Evolutionary conservation across 2,888 invertebrate species (phyloP).

Genomic region (Mesorhabditis spiculigera): DNA sequence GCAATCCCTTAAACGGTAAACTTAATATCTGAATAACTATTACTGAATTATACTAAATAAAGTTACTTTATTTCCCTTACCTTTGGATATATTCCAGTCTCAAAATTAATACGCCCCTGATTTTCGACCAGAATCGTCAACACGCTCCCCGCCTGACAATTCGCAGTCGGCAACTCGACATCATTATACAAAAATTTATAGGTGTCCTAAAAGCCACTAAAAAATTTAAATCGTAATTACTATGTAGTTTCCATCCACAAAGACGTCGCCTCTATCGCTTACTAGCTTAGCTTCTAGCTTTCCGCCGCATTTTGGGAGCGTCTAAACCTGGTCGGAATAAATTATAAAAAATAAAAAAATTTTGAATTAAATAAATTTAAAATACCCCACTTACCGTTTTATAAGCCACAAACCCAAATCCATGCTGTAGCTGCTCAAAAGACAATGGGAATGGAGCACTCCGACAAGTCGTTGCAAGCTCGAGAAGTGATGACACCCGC

Average conservation of each 20-base stretch:
- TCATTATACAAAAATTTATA: background rate
- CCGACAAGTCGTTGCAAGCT: slow-evolving; percentile 17
- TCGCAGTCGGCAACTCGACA: background rate
- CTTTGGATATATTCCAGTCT: slow-evolving; percentile 47
- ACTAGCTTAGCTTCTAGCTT: slow-evolving; percentile 34
- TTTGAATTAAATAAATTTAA: background rate
- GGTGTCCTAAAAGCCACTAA: background rate
- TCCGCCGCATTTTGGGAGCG: slow-evolving; percentile 25
- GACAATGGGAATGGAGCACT: slow-evolving; percentile 30
- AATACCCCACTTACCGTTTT: slow-evolving; percentile 20
- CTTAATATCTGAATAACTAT: background rate
- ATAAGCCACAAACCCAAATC: slow-evolving; percentile 46
- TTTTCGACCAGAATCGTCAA: slow-evolving; percentile 69
- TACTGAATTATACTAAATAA: too few species aligned
- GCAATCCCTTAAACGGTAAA: background rate
- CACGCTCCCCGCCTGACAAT: slow-evolving; percentile 11
- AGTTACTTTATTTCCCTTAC: slow-evolving; percentile 9
- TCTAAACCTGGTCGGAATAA: slow-evolving; percentile 15
- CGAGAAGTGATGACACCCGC: background rate
- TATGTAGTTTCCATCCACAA: slow-evolving; percentile 33
- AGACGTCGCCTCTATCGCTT: slow-evolving; percentile 45
- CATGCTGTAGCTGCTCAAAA: slow-evolving; percentile 45
- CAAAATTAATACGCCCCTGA: slow-evolving; percentile 77
- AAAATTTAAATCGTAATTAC: slow-evolving; percentile 13
- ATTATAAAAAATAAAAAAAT: background rate